Percentiles rank a stretch among this genome's conserved stretches.
Conservation (phyloP, 2,888 invertebrate genomes). For the Eristalis arbustorum region DNA sequence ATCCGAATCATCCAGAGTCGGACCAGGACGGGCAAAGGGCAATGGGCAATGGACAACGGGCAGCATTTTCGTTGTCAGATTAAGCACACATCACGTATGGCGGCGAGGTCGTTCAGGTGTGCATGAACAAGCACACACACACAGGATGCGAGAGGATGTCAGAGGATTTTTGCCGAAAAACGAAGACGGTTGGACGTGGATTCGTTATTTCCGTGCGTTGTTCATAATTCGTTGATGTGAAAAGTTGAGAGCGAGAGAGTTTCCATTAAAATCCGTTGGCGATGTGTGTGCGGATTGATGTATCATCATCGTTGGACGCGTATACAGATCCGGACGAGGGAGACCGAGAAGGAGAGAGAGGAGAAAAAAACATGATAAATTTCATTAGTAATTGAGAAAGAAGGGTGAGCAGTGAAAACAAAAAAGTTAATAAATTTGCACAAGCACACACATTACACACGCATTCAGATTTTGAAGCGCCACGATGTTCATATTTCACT, state of each 20-base stretch:
- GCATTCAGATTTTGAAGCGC: background rate
- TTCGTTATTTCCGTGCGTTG: slow-evolving; percentile 56
- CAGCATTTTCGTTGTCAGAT: slow-evolving; percentile 63
- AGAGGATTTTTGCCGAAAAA: slow-evolving; percentile 19
- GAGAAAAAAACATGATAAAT: slow-evolving; percentile 26
- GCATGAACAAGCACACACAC: slow-evolving; percentile 26
- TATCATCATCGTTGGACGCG: slow-evolving; percentile 14
- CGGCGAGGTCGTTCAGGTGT: slow-evolving; percentile 48
- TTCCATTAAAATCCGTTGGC: slow-evolving; percentile 65
- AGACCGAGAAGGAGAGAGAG: background rate
- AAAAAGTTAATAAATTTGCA: background rate
- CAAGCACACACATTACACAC: background rate
- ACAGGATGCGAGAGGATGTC: background rate
- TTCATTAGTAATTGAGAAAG: slow-evolving; percentile 36
- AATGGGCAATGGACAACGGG: slow-evolving; percentile 3
- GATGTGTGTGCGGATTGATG: slow-evolving; percentile 33
- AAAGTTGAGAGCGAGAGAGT: slow-evolving; percentile 49
- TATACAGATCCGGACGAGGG: slow-evolving; percentile 15
- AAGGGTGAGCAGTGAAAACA: background rate
- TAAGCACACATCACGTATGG: slow-evolving; percentile 52
- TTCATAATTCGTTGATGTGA: slow-evolving; percentile 61
- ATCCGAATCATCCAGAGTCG: slow-evolving; percentile 33
- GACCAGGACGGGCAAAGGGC: too few relatives aligned
- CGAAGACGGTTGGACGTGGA: slow-evolving; percentile 25
- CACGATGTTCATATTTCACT: too few relatives aligned